phyloP scores from a whole-genome alignment of 2,113 vertebrate species.

The Sphyrna mokarran region DNA sequence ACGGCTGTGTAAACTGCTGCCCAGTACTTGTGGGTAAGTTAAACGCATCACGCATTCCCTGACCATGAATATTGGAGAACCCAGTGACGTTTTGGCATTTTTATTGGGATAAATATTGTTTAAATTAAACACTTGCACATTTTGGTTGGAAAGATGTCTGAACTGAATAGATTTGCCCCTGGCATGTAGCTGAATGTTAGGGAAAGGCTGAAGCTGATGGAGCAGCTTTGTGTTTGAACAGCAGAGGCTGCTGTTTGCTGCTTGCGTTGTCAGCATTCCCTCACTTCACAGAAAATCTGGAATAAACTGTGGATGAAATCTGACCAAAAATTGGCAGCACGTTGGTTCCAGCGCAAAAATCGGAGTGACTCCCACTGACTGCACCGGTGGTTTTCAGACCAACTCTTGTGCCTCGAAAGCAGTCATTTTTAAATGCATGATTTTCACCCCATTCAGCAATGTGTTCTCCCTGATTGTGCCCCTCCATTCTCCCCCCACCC shows the following conservation, averaged over 20 bases:
- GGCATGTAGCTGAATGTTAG: background rate
- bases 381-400: too few relatives aligned
- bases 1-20: too few relatives aligned
- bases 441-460: too few relatives aligned
- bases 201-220: too few relatives aligned
- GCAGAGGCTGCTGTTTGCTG: slow-evolving; percentile 25
- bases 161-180: background rate
- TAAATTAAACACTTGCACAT: background rate
- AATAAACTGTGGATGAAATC: background rate
- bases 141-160: background rate
- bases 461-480: too few relatives aligned
- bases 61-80: background rate
- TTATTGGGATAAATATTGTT: background rate
- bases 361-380: too few relatives aligned
- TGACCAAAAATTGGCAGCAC: too few relatives aligned
- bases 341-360: too few relatives aligned
- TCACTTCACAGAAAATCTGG: background rate
- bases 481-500: too few relatives aligned
- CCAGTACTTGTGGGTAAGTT: too few relatives aligned
- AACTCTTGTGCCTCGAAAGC: too few relatives aligned
- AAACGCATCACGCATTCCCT: background rate
- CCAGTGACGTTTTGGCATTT: background rate
- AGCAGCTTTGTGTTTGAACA: background rate
- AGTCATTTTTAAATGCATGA: too few relatives aligned
- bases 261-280: background rate